Evolutionary conservation across 2,888 invertebrate genomes (phyloP), one percentile per base, ranked within the genome.

Genomic region (Drosophila sordidula): DNA sequence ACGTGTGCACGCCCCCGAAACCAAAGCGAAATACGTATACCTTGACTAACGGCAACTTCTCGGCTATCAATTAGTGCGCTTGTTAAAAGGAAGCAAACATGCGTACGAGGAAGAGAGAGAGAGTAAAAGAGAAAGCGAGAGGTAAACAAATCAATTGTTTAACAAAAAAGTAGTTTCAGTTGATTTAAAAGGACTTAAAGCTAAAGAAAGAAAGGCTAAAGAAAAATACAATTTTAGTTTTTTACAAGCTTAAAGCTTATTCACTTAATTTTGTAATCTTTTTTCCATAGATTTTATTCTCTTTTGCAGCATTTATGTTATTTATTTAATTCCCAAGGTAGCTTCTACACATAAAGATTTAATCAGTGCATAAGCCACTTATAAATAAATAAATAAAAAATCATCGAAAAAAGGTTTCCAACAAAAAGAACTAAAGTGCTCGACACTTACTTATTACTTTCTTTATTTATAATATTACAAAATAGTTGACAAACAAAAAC

Each of bases 11-110:
- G 38, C 4, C 44, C 11, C 36, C 49, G n/a, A 59, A 56, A 51
- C 32, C 58, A 25, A 42, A 34, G 38, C 50, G 6, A 56, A 65
- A 65, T 49, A 16, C 22, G 12, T 11, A 47, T 36, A 14, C 22
- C 22, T 36, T 64, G 46, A 58, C 32, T 55, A 50, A 50, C 45
- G n/a, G 16, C 39, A 79, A 70, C 54, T 69, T 64, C 62, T 57
- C 1, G 47, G 39, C 22, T 45, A 58, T 62, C 74, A 81, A 81
- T 80, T 80, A 83, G 65, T 66, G 52, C 57, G 44, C 59, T 75
- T 64, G 66, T 70, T 63, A 12, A 46, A 62, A 46, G 49, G 61
- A 52, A 44, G 22, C 42, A 25, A 25, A 41, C n/a, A 9, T 44
- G 8, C 9, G 8, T 8, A n/a, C 14, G 14, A n/a, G 9, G 16